phyloP scores from a whole-genome alignment of 2,113 vertebrate genomes.

The Diglossa brunneiventris region DNA sequence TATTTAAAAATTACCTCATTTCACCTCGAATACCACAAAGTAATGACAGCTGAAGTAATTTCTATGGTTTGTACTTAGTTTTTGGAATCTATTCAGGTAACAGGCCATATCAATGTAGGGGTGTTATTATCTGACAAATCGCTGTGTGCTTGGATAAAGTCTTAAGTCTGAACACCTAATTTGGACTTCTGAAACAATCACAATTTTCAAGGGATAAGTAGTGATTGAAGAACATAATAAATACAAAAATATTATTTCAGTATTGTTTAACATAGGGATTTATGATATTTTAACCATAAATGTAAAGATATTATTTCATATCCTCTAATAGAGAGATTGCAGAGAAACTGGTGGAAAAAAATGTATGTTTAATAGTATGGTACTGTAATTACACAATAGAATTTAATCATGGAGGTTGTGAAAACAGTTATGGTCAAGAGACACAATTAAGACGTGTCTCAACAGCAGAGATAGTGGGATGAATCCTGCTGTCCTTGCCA shows the following conservation, averaged over 20 bases:
- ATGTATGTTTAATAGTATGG: not conserved
- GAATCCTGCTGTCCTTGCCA: not conserved
- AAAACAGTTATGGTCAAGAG: not conserved
- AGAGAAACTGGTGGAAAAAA: slow-evolving; percentile 8
- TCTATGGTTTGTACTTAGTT: not conserved
- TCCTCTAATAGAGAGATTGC: not conserved
- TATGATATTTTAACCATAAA: not conserved
- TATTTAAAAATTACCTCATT: slow-evolving; percentile 40
- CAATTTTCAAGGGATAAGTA: slow-evolving; percentile 22
- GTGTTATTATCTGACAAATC: not conserved
- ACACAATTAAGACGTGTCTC: not conserved
- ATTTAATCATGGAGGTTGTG: not conserved
- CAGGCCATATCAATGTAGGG: not conserved
- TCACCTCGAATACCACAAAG: slow-evolving; percentile 23
- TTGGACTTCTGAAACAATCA: slow-evolving; percentile 2
- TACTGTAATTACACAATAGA: not conserved
- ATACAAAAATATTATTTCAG: not conserved
- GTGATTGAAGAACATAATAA: not conserved
- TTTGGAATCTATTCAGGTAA: not conserved
- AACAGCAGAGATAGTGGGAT: not conserved
- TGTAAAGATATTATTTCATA: not conserved
- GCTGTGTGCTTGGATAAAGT: not conserved
- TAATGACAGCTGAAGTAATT: slow-evolving; percentile 3
- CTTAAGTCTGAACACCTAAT: not conserved
- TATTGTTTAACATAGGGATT: slow-evolving; percentile 32